phyloP scores from a whole-genome alignment of 2,797 vertebrate genomes.

The Danio choprae region DNA sequence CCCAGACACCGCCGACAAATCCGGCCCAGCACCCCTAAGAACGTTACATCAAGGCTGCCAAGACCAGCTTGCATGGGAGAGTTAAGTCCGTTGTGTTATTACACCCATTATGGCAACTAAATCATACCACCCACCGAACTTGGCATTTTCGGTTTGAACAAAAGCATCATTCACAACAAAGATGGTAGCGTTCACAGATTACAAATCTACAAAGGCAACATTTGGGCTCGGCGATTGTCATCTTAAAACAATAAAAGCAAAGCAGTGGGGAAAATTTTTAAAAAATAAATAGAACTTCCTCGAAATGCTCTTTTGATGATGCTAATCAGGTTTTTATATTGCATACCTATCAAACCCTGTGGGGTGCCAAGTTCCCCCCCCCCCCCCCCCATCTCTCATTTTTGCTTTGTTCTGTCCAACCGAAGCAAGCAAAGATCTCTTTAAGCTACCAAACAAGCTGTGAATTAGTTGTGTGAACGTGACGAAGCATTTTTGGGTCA shows the following conservation, averaged over 20 bases:
- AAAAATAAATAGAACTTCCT: not conserved
- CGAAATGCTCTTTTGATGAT: conserved; percentile 28
- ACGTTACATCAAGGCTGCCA: conserved; percentile 45
- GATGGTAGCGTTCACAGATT: conserved; percentile 38
- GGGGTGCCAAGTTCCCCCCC: no score
- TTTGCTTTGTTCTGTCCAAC: conserved; percentile 13
- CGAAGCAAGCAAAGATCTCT: conserved; percentile 21
- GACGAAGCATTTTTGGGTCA: not conserved
- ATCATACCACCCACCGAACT: conserved; percentile 43
- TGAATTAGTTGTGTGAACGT: conserved; percentile 8
- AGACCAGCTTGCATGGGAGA: conserved; percentile 46
- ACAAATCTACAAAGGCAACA: conserved; percentile 46
- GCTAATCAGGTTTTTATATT: conserved; percentile 31
- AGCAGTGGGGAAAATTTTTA: conserved; percentile 17
- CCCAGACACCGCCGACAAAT: conserved; percentile 54
- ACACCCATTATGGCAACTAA: conserved; percentile 42
- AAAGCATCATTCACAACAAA: conserved; percentile 37
- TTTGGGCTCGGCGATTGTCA: conserved; percentile 15
- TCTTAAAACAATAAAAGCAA: conserved; percentile 45
- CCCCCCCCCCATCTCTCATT: not conserved
- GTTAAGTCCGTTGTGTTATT: conserved; percentile 49
- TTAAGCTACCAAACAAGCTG: not conserved
- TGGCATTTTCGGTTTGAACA: conserved; percentile 30
- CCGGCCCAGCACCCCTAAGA: conserved; percentile 45
- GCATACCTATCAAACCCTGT: conserved; percentile 17